Base-by-base conservation (phyloP, 2,888 invertebrate genomes). In the Drosophila paracracens region DNA sequence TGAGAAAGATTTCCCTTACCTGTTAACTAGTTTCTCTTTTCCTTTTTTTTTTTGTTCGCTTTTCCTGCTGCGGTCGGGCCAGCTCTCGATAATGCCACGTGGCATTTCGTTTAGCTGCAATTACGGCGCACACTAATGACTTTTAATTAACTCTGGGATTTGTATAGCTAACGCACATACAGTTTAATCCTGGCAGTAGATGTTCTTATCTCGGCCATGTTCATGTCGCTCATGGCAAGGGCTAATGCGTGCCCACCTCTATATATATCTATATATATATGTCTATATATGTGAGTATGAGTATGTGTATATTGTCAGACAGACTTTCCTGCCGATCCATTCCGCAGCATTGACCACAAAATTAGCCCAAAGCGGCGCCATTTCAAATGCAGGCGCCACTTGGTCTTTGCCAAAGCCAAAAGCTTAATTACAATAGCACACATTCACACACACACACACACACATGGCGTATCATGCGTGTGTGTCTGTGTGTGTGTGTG, bases 141-240 rank as follows among this genome's bases (percentile, higher is more conserved):
- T 86, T 89, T 88, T 87, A 87, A 87, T 87, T 88, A 87, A 83
- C 76, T 78, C 82, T 70, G 60, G 80, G 88, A 87, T 90, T 88
- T 83, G 90, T 85, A 76, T 76, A 64, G 73, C 60, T 48, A 81
- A 73, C 64, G 64, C 81, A 75, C 66, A 77, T 72, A 56, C 51
- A 53, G 18, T 27, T 33, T 64, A 54, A 64, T 63, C 51, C 43
- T 13, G 46, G 56, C 62, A 29, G 57, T 75, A 43, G 43, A 62
- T 53, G 56, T 53, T 63, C 79, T 71, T 76, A 75, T 78, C 80
- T 68, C 50, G 35, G 62, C 43, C 70, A 50, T 64, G 72, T 50
- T 52, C 27, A 40, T 40, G 35, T 31, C 51, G 48, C 56, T 66
- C 35, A 33, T 61, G 63, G 48, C 63, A 33, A 21, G 10, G 27